phyloP scores from a whole-genome alignment of 2,888 invertebrate genomes.

The Argynnis bischoffii region DNA sequence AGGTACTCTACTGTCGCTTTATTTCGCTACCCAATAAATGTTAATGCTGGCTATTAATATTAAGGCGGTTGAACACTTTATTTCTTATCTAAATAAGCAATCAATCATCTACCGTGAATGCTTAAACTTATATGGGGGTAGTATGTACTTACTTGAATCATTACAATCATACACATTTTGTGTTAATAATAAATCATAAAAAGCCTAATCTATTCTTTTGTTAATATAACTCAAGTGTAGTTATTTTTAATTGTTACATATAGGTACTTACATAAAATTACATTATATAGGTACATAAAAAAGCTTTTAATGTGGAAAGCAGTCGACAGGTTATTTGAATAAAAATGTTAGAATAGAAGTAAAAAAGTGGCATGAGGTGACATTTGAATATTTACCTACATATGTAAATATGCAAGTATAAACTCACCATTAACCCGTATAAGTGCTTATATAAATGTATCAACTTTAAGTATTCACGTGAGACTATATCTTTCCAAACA shows the following conservation, averaged over 20 bases:
- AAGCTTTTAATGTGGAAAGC: constrained; percentile 1
- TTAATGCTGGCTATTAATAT: background rate
- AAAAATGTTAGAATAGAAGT: constrained; percentile 20
- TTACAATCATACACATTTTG: too few species aligned
- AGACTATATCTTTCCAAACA: constrained; percentile 22
- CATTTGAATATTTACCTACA: constrained; percentile 34
- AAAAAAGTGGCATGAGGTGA: constrained; percentile 25
- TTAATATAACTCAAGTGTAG: too few species aligned
- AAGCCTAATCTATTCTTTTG: too few species aligned
- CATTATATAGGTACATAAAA: constrained; percentile 1
- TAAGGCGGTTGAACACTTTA: constrained; percentile 5
- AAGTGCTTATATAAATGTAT: constrained; percentile 25
- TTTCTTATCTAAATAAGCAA: constrained; percentile 12
- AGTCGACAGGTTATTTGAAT: constrained; percentile 15
- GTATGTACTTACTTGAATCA: too few species aligned
- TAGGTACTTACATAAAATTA: background rate
- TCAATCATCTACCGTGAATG: background rate
- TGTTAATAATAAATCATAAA: too few species aligned
- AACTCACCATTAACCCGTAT: constrained; percentile 23
- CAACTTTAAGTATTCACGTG: constrained; percentile 18
- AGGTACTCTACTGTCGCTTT: background rate
- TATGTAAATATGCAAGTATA: constrained; percentile 34
- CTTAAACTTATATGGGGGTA: background rate
- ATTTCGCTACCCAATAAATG: background rate
- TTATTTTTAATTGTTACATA: too few species aligned